Evolutionary conservation across 2,797 vertebrate genomes (phyloP), one percentile per base, ranked within the genome.

Genomic region (Hemibagrus guttatus): DNA sequence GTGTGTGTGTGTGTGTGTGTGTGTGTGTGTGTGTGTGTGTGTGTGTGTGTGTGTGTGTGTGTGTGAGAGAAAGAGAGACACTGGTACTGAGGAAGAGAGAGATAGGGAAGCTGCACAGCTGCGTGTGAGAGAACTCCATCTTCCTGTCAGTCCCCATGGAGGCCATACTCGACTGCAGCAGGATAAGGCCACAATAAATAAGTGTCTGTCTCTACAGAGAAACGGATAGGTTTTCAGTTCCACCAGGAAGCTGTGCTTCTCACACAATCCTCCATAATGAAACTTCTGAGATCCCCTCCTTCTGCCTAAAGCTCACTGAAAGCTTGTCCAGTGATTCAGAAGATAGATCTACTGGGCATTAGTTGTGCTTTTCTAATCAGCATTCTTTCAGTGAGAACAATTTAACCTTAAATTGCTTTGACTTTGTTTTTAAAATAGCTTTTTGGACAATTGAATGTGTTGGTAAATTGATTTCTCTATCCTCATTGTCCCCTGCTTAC

Each of bases 361-460:
- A 89, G 87, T 89, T 87, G 63, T 35, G 86, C 87, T 90, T 81
- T 89, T 83, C 89, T 88, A 90, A 85, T 86, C 90, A 91, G 42
- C 88, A 91, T 89, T 91, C 90, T 89, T 90, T 91, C 19, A 84
- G 8, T 12, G 54, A 42, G 35, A 72, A 72, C 68, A 59, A 72
- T 59, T 72, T 59, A 88, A 90, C 91, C 93, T 91, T 90, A 91
- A 91, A 94, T 92, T 92, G 91, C 88, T 83, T 93, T 89, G 90
- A 86, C 89, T 66, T 26, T 87, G 46, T 93, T 93, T 93, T 80
- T 28, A 56, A 92, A 84, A 91, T 89, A 90, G 90, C 92, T 91
- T 93, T 92, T 93, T 89, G 84, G 89, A 94, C 92, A 93, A 93
- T 81, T 76, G 23, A 93, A 89, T 91, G 91, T 92, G 89, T 87